These are phyloP conservation scores for Pipistrellus nathusii DNA, from an alignment of 2,797 vertebrate species.

Conservation along the genomic window DNA sequence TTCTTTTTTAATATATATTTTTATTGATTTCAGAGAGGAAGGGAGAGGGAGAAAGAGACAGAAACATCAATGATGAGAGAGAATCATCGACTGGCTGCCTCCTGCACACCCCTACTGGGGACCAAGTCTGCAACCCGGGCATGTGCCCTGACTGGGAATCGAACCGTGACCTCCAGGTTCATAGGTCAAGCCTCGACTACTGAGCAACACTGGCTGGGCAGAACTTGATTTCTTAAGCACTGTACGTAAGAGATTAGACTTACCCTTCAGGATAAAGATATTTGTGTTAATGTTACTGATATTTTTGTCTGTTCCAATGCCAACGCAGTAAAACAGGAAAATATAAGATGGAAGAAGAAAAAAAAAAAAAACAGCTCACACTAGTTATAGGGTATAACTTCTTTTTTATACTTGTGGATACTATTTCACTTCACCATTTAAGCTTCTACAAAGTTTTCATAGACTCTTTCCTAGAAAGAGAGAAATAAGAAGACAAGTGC, in stretches of 20 bases:
- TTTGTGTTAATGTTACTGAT: not conserved
- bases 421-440: slow-evolving; percentile 52
- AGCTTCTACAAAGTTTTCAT: slow-evolving; percentile 56
- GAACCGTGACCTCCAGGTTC: too few species aligned
- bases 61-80: too few species aligned
- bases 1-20: too few species aligned
- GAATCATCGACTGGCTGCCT: too few species aligned
- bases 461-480: slow-evolving; percentile 43
- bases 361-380: not conserved
- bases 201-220: not conserved
- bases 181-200: too few species aligned
- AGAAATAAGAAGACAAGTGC: slow-evolving; percentile 30
- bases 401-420: slow-evolving; percentile 16
- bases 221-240: not conserved
- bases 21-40: too few species aligned
- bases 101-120: too few species aligned
- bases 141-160: too few species aligned
- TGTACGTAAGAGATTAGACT: not conserved
- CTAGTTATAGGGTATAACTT: slow-evolving; percentile 44
- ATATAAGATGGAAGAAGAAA: not conserved
- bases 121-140: too few species aligned
- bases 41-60: too few species aligned
- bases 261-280: not conserved
- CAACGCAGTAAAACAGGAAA: slow-evolving; percentile 8
- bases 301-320: not conserved